Base-by-base conservation (phyloP, 2,113 vertebrate species). In the Bungarus multicinctus region DNA sequence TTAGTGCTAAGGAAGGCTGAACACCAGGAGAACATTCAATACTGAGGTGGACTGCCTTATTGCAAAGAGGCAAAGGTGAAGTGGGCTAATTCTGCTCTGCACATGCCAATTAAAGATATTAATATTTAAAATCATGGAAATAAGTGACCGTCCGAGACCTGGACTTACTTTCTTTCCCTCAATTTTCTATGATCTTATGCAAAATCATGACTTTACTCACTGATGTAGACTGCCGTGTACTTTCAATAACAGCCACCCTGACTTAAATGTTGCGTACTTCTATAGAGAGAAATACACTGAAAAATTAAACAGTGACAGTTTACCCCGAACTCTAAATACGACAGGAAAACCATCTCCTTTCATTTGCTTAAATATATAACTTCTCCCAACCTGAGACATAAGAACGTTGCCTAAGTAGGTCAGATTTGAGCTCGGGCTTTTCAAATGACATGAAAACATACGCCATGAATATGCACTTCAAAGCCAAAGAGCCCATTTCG, bases 391-490 rank as follows among this genome's bases (percentile, higher is more conserved):
- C 27, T 85, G 95, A 97, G 97, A 97, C 97, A 97, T 95, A 98
- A 97, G 97, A 97, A 96, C 95, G 92, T 96, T 90, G 95, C 97
- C 96, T 97, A 98, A 98, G 97, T 98, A 98, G 98, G 98, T 98
- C 98, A 98, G 96, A 95, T 97, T 96, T 91, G 96, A 97, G 97
- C 97, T 96, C 55, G 96, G 97, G 97, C 96, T 98, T 97, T 97
- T 97, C 96, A 96, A 97, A 96, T 97, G 97, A 96, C 97, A 97
- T 97, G 97, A 97, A 97, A 97, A 97, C 97, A 95, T 95, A 94
- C 96, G 93, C 96, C 87, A 93, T 96, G 97, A 97, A 97, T 96
- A 96, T 95, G 94, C 95, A 96, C 97, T 98, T 98, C 97, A 97
- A 97, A 98, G 97, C 95, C 97, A 96, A 50, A 22, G 97, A 95